Percentiles rank a stretch among this genome's conserved stretches.
Conservation (phyloP, 2,888 invertebrate species). For the Blastobasis adustella region DNA sequence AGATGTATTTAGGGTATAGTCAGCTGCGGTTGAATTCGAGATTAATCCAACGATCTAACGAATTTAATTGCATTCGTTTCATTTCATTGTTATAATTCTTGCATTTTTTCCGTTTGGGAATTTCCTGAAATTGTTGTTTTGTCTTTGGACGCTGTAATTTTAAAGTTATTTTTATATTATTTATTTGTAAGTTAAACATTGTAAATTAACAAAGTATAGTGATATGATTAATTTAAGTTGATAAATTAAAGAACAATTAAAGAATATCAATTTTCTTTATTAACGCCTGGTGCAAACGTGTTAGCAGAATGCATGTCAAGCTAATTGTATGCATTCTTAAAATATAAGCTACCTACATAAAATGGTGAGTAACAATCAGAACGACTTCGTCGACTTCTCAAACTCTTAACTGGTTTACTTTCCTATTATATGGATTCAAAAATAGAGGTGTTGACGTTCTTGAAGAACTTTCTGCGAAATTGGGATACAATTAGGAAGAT, state of each 20-base stretch:
- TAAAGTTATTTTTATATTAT: constrained; percentile 70
- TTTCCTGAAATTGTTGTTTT: constrained; percentile 54
- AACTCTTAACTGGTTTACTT: too few relatives aligned
- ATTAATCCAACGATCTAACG: constrained; percentile 14
- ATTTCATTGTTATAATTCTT: constrained; percentile 25
- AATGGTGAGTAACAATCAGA: too few relatives aligned
- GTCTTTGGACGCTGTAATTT: constrained; percentile 46
- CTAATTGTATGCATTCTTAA: too few relatives aligned
- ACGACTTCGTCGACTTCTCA: too few relatives aligned
- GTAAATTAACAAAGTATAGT: constrained; percentile 71
- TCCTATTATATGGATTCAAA: too few relatives aligned
- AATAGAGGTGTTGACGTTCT: too few relatives aligned
- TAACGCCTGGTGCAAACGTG: constrained; percentile 9
- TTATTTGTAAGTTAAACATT: constrained; percentile 69
- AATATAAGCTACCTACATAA: too few relatives aligned
- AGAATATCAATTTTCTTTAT: constrained; percentile 7
- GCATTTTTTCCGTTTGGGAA: constrained; percentile 39
- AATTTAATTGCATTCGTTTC: constrained; percentile 30
- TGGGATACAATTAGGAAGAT: too few relatives aligned
- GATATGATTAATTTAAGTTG: constrained; percentile 48
- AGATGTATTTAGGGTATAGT: too few relatives aligned
- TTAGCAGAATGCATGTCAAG: too few relatives aligned
- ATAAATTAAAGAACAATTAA: constrained; percentile 31
- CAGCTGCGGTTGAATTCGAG: too few relatives aligned
- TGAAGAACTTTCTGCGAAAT: too few relatives aligned